Evolutionary conservation across 2,797 vertebrate species (phyloP), one percentile per base, ranked within the genome.

Genomic region (Chrysolophus pictus): DNA sequence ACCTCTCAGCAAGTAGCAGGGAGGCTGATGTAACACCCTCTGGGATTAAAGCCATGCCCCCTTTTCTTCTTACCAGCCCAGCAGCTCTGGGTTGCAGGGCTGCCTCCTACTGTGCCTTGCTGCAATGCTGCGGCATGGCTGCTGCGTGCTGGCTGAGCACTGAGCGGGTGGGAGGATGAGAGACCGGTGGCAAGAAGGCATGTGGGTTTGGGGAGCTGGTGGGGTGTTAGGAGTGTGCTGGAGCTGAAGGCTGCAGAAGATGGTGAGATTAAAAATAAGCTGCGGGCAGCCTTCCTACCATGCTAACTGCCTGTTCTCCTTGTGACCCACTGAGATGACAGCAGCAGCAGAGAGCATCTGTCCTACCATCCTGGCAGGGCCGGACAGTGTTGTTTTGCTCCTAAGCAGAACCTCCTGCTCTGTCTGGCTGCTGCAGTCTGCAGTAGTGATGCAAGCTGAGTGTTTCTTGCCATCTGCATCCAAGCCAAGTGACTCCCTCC

Each of bases 251-350:
- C 73, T 92, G 68, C 62, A 90, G 70, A 85, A 75, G 47, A 29
- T 77, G 87, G 37, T 14, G 70, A 84, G 63, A 82, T 86, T 92
- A 81, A 95, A 95, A 93, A 75, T 58, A 84, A 69, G 42, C 85
- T 84, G 59, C 15, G 93, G 37, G 49, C 44, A 78, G 33, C 80
- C 35, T 86, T 92, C 39, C 12, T 15, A 37, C 80, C 16, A 67
- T 46, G 63, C 90, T 53, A 67, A 1, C 29, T 85, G 76, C 55
- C 49, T 73, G 39, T 79, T 89, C 41, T 29, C 22, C 55, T 68
- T 53, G 35, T 59, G 83, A 63, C 76, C 88, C 14, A 14, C 31
- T 47, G 74, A 49, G 24, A 60, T 35, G 44, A 53, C 28, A 53
- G 47, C 10, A 21, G 19, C 44, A 60, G 49, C 46, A 47, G 37